Conservation (phyloP, 2,888 invertebrate species). For the Catocala sponsa region DNA sequence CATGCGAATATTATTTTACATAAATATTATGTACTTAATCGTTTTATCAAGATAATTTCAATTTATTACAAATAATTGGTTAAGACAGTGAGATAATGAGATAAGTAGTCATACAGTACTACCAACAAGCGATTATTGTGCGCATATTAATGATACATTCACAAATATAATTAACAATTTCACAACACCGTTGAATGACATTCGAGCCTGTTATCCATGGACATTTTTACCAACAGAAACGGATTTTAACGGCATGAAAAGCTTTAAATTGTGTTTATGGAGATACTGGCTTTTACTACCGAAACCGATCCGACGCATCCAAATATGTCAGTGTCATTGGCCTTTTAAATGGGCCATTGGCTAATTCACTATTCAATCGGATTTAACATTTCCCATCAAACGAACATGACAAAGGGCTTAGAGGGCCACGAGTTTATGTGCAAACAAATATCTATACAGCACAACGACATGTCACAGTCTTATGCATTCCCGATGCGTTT, state of each 20-base stretch:
- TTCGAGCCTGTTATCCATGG: slow-evolving; percentile 14
- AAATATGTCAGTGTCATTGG: slow-evolving; percentile 44
- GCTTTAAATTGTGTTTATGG: slow-evolving; percentile 33
- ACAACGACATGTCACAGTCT: slow-evolving; percentile 12
- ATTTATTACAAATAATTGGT: slow-evolving; percentile 19
- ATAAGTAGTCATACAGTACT: background rate
- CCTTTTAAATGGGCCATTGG: slow-evolving; percentile 38
- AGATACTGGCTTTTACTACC: slow-evolving; percentile 49
- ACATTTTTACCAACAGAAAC: slow-evolving; percentile 29
- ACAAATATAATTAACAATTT: slow-evolving; percentile 12
- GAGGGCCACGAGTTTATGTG: slow-evolving; percentile 14
- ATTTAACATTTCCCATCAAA: slow-evolving; percentile 22
- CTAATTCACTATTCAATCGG: slow-evolving; percentile 27
- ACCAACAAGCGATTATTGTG: slow-evolving; percentile 6
- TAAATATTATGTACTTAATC: slow-evolving; percentile 13
- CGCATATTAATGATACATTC: background rate
- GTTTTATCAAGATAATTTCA: slow-evolving; percentile 11
- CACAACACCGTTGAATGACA: slow-evolving; percentile 6
- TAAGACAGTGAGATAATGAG: slow-evolving; percentile 7
- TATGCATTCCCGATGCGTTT: slow-evolving; percentile 26
- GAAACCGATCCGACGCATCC: slow-evolving; percentile 37
- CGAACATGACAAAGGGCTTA: slow-evolving; percentile 17
- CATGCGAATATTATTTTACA: slow-evolving; percentile 25
- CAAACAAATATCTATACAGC: slow-evolving; percentile 24
- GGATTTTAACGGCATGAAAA: slow-evolving; percentile 22